Evolutionary conservation across 2,113 vertebrate species (phyloP).

Genomic region (Ovibos moschatus): DNA sequence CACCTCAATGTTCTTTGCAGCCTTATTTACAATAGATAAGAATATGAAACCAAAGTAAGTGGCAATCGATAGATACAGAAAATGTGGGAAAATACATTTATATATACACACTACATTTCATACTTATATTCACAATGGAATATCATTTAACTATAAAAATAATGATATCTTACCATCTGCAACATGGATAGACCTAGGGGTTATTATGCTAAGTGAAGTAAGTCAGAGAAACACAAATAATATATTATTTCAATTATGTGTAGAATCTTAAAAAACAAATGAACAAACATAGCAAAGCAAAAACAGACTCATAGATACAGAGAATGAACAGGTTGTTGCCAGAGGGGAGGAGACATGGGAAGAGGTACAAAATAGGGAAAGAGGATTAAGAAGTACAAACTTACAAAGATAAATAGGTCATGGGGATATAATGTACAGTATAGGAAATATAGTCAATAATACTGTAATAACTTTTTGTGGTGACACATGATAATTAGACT

Average conservation of each 20-base stretch:
- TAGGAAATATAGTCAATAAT: not conserved
- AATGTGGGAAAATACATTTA: not conserved
- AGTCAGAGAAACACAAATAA: not conserved
- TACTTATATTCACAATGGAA: not conserved
- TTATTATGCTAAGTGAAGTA: not conserved
- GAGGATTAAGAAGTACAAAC: not conserved
- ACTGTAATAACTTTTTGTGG: not conserved
- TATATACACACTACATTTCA: not conserved
- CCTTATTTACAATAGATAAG: not conserved
- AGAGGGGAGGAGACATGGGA: not conserved
- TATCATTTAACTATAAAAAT: not conserved
- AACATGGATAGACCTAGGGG: not conserved
- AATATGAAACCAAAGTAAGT: not conserved
- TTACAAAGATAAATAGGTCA: not conserved
- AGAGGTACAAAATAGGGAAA: not conserved
- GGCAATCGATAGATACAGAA: not conserved
- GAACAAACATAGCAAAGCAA: not conserved
- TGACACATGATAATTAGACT: not conserved
- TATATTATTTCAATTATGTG: not conserved
- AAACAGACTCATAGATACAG: not conserved
- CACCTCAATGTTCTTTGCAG: not conserved
- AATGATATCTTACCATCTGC: not conserved
- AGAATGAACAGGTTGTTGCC: not conserved
- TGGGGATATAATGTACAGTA: not conserved
- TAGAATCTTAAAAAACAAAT: not conserved